Evolutionary conservation across 2,113 vertebrate species (phyloP).

Genomic region (Lophotis ruficrista): DNA sequence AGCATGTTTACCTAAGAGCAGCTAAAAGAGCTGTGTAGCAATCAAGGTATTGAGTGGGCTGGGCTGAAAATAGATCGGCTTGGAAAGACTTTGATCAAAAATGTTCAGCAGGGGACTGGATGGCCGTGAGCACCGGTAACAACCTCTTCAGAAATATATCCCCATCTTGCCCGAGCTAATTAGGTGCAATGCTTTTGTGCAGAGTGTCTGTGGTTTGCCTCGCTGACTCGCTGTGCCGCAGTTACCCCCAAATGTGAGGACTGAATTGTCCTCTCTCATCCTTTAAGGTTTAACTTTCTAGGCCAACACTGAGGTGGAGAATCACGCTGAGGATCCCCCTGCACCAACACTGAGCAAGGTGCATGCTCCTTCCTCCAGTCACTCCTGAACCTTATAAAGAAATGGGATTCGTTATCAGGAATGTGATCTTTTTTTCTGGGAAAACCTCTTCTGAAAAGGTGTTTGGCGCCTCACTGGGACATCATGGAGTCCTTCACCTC

Average conservation of each 20-base stretch:
- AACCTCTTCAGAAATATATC: background rate
- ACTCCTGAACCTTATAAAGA: background rate
- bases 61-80: constrained; percentile 67
- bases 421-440: background rate
- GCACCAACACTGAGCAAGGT: background rate
- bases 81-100: constrained; percentile 45
- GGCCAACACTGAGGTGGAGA: background rate
- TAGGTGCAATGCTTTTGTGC: background rate
- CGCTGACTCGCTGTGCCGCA: background rate
- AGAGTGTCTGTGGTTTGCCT: background rate
- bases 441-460: background rate
- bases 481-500: background rate
- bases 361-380: background rate
- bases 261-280: background rate
- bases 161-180: background rate
- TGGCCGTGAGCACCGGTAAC: background rate
- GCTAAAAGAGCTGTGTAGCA: constrained; percentile 63
- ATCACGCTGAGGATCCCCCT: background rate
- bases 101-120: background rate
- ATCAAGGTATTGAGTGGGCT: constrained; percentile 64
- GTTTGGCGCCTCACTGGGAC: background rate
- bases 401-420: background rate
- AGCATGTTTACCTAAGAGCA: constrained; percentile 63
- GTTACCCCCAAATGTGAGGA: background rate
- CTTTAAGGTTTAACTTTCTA: background rate